Base-by-base conservation (phyloP, 2,797 vertebrate species). In the Lagorchestes hirsutus region DNA sequence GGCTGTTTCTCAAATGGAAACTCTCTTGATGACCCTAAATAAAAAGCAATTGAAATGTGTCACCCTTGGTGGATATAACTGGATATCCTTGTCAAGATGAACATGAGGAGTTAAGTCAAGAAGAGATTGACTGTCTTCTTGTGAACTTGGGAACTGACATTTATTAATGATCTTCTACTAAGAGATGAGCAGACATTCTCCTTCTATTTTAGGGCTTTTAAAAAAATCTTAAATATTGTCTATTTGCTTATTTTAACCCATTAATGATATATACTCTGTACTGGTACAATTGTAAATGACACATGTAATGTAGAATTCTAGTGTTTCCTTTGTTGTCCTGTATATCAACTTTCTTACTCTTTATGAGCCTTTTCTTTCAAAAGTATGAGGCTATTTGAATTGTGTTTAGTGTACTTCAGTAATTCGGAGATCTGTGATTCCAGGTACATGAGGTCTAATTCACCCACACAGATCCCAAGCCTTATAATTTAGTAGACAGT, bases 101-200 rank as follows among this genome's bases (percentile, higher is more conserved):
- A 14, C 31, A 92, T 62, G 40, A n/a, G 57, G 40, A 93, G 22
- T 3, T 34, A 90, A 95, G 91, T 92, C 57, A 94, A 92, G 52
- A 57, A 10, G 56, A 54, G 92, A 56, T 34, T 92, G 13, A 28
- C 52, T 95, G 54, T 31, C 55, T 92, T 28, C 24, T 95, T 95
- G 34, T 92, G 29, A 55, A 12, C 55, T 31, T 29, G 40, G 55
- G 28, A 93, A 52, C 5, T 29, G 57, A 31, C 29, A 55, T 62
- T 93, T 28, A 91, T 50, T 31, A 96, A 93, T n/a, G 12, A 90
- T 94, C 95, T 94, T 82, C 74, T 87, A 74, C 22, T 28, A 8
- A 59, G 96, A 93, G 55, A 90, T 13, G 29, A 11, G 18, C 16
- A 92, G 90, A 93, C 52, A 29, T 1, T 54, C 87, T 74, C 14